phyloP scores from a whole-genome alignment of 1,140 invertebrate genomes.

The Lethocerus indicus region DNA sequence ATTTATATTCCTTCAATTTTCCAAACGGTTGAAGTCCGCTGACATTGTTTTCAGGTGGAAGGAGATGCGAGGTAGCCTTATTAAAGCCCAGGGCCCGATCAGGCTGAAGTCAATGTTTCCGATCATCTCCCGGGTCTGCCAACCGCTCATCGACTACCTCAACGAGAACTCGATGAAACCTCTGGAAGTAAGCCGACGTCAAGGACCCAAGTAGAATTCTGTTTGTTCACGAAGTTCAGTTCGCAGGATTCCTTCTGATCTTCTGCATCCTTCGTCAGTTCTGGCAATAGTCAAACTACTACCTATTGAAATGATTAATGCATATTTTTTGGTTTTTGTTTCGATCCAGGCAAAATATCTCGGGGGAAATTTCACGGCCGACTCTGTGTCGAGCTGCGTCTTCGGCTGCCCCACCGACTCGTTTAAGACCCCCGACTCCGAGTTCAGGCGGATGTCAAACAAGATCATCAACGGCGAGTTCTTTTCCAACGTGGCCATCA shows the following conservation, averaged over 20 bases:
- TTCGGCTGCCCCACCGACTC: neutral
- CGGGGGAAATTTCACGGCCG: neutral
- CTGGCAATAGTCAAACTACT: neutral
- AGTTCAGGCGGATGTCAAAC: neutral
- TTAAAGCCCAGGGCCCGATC: conserved; percentile 34
- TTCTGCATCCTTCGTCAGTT: too few species aligned
- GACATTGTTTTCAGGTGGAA: conserved; percentile 27
- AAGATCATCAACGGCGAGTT: conserved; percentile 1
- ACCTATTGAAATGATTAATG: neutral
- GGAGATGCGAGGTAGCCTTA: conserved; percentile 31
- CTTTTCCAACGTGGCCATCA: neutral
- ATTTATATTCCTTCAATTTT: neutral
- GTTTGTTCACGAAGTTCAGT: too few species aligned
- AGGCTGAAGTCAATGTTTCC: conserved; percentile 38
- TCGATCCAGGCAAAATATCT: neutral
- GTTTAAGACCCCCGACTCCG: neutral
- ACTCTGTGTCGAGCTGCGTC: neutral
- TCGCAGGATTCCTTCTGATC: too few species aligned
- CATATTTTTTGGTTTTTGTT: neutral
- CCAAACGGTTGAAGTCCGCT: neutral
- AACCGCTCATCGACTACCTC: neutral
- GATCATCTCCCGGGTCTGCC: conserved; percentile 19
- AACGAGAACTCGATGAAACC: neutral
- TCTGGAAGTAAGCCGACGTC: neutral
- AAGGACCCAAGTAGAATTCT: too few species aligned